phyloP scores from a whole-genome alignment of 2,113 vertebrate genomes.

The Plecotus auritus region DNA sequence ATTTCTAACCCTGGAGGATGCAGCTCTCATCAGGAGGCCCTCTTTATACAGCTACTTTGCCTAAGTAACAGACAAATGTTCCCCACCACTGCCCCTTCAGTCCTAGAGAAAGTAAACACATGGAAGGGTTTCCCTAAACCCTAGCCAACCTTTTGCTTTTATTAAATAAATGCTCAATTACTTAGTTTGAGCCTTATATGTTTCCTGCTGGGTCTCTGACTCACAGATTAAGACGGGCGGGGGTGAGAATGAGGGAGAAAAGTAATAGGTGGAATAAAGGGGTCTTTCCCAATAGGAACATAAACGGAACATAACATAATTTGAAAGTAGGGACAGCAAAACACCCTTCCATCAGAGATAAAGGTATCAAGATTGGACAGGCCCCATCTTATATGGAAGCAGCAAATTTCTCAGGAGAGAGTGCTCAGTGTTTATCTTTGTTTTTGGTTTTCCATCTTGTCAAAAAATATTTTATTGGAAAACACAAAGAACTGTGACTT shows the following conservation, averaged over 20 bases:
- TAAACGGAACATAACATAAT: not conserved
- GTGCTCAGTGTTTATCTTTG: not conserved
- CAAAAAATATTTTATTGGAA: not conserved
- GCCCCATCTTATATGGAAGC: not conserved
- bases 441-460: constrained; percentile 1
- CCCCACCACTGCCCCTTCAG: not conserved
- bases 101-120: not conserved
- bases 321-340: not conserved
- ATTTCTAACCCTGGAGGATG: not conserved
- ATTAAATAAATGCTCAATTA: not conserved
- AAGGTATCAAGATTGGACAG: not conserved
- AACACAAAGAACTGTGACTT: not conserved
- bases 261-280: not conserved
- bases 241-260: not conserved
- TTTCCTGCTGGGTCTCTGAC: not conserved
- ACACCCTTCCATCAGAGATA: not conserved
- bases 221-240: not conserved
- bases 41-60: not conserved
- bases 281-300: not conserved
- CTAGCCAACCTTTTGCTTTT: not conserved
- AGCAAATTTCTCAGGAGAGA: not conserved
- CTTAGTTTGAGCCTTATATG: not conserved
- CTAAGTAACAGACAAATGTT: not conserved
- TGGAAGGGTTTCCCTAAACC: not conserved
- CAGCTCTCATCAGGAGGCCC: not conserved